Conservation (phyloP, 2,888 invertebrate genomes). For the Drosophila pseudotakahashii region DNA sequence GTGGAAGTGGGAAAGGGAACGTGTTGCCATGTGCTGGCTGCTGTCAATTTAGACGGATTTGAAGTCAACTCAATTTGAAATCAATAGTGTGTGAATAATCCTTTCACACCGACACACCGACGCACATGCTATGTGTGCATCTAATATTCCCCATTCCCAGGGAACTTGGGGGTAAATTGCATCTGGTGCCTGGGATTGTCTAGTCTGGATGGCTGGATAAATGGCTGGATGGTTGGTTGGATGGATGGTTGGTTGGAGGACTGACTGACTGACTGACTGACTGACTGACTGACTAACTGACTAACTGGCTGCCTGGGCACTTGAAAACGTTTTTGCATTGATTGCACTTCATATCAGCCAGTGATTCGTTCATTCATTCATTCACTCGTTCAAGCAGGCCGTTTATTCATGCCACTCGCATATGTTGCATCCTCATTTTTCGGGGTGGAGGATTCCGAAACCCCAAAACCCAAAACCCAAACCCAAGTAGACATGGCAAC, state of each 20-base stretch:
- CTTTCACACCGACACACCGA: conserved; percentile 71
- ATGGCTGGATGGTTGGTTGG: conserved; percentile 19
- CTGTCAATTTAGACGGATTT: conserved; percentile 83
- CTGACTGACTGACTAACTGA: conserved; percentile 13
- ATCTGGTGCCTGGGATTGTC: conserved; percentile 55
- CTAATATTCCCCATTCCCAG: conserved; percentile 5
- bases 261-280: conserved; percentile 12
- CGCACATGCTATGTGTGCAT: conserved; percentile 6
- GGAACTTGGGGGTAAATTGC: conserved; percentile 23
- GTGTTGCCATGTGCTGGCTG: conserved; percentile 67
- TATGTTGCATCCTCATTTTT: conserved; percentile 65
- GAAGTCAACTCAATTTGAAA: conserved; percentile 84
- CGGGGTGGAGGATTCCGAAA: conserved; percentile 7
- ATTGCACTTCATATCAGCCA: conserved; percentile 81
- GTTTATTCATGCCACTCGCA: conserved; percentile 70
- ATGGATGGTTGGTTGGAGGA: background rate
- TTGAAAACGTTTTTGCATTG: conserved; percentile 81
- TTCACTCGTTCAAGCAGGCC: conserved; percentile 40
- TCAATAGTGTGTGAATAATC: conserved; percentile 85
- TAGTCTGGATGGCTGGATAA: conserved; percentile 23
- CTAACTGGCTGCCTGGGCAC: conserved; percentile 44
- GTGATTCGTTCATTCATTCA: conserved; percentile 39
- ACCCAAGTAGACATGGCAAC: conserved; percentile 57
- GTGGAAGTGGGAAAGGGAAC: background rate
- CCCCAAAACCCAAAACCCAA: background rate